A percentile compares a stretch with the other conserved stretches of the same genome.
phyloP scores from a whole-genome alignment of 2,888 invertebrate species.

The Drosophila quinaria region DNA sequence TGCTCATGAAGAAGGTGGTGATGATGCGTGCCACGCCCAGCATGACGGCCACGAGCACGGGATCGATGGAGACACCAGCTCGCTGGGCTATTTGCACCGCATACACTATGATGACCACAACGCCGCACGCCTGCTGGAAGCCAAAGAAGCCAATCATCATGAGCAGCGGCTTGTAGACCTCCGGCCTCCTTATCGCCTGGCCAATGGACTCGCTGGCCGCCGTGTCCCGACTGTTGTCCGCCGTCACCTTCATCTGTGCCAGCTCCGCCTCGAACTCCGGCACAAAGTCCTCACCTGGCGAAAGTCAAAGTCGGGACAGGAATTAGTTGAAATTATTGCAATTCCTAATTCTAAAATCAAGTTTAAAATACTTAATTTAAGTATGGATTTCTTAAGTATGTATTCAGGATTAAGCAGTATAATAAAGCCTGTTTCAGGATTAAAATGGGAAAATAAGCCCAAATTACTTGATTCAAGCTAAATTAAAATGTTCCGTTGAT shows the following conservation, averaged over 20 bases:
- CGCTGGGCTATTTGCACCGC: slow-evolving; percentile 89
- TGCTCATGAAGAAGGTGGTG: slow-evolving; percentile 88
- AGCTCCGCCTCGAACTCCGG: slow-evolving; percentile 84
- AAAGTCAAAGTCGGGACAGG: too few relatives aligned
- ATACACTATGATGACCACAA: slow-evolving; percentile 91
- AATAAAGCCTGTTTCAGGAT: too few relatives aligned
- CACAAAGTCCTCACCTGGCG: slow-evolving; percentile 66
- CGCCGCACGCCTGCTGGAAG: slow-evolving; percentile 90
- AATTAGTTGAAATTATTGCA: too few relatives aligned
- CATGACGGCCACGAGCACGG: slow-evolving; percentile 89
- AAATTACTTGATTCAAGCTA: too few relatives aligned
- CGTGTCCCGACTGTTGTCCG: slow-evolving; percentile 73
- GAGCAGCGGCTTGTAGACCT: slow-evolving; percentile 84
- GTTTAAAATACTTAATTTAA: too few relatives aligned
- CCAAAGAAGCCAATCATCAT: slow-evolving; percentile 89
- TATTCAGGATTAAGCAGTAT: too few relatives aligned
- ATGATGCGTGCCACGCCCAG: slow-evolving; percentile 89
- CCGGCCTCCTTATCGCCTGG: slow-evolving; percentile 80
- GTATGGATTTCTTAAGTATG: too few relatives aligned
- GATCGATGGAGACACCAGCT: slow-evolving; percentile 88
- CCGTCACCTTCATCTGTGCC: slow-evolving; percentile 78
- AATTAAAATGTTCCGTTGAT: too few relatives aligned
- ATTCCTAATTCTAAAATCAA: too few relatives aligned
- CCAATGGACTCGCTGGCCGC: slow-evolving; percentile 74
- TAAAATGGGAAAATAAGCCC: too few relatives aligned